These are phyloP conservation scores for Venturia canescens DNA, from an alignment of 1,140 invertebrate genomes.

Conservation along the genomic window DNA sequence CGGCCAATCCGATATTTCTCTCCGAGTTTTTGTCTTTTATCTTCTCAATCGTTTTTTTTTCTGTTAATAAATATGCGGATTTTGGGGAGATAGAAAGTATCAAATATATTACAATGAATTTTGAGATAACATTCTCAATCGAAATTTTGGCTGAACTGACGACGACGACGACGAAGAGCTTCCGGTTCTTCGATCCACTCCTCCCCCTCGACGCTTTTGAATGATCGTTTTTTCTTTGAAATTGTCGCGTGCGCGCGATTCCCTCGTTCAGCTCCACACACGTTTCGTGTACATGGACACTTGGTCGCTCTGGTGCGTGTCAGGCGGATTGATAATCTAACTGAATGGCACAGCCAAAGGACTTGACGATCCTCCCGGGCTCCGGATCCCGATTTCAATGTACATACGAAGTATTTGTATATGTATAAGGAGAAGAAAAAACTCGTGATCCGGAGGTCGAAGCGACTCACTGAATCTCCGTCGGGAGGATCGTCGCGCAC, in stretches of 20 bases:
- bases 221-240: slow-evolving; percentile 27
- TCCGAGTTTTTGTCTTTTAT: too few species aligned
- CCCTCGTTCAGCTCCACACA: background rate
- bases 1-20: background rate
- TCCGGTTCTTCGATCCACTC: background rate
- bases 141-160: background rate
- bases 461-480: background rate
- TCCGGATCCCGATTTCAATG: slow-evolving; percentile 2
- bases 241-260: slow-evolving; percentile 1
- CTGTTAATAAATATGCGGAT: background rate
- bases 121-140: background rate
- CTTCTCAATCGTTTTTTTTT: background rate
- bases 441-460: background rate
- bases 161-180: background rate
- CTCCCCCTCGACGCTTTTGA: background rate
- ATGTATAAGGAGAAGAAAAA: background rate
- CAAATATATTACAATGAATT: slow-evolving; percentile 13
- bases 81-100: slow-evolving; percentile 1
- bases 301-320: slow-evolving; percentile 58
- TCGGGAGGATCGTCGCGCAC: background rate
- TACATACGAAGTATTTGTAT: background rate
- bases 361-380: slow-evolving; percentile 48
- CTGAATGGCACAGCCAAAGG: slow-evolving; percentile 75
- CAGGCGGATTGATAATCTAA: slow-evolving; percentile 67
- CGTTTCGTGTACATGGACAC: background rate